Evolutionary conservation across 1,140 invertebrate genomes (phyloP).

Genomic region (Latrodectus geometricus): DNA sequence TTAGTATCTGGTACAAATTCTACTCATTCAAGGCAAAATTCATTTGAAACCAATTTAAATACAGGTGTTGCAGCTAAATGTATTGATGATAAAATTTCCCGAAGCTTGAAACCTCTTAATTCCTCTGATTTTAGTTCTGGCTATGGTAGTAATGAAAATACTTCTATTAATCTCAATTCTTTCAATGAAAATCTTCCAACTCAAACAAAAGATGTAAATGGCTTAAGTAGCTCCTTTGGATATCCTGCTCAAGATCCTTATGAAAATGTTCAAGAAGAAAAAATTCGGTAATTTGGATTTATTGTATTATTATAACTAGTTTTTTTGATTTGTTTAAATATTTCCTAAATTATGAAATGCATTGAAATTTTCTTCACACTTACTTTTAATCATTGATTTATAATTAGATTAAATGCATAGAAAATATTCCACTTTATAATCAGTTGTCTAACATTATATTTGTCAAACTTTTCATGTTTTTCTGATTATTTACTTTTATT

Average conservation of each 20-base stretch:
- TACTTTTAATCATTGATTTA: too few species aligned
- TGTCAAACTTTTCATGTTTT: too few species aligned
- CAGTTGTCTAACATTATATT: too few species aligned
- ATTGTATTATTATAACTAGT: not conserved
- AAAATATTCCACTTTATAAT: too few species aligned
- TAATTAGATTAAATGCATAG: too few species aligned
- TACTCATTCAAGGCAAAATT: conserved; percentile 32
- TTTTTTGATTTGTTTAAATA: not conserved
- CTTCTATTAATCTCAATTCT: not conserved
- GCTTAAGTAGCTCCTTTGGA: not conserved
- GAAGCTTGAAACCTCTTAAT: conserved; percentile 6
- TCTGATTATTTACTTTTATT: too few species aligned
- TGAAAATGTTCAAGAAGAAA: conserved; percentile 29
- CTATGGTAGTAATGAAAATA: not conserved
- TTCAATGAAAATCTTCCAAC: conserved; percentile 20
- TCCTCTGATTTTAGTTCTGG: not conserved
- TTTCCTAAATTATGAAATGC: too few species aligned
- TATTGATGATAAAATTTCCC: conserved; percentile 26
- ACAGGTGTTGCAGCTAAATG: not conserved
- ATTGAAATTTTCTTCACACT: too few species aligned
- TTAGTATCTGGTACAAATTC: not conserved
- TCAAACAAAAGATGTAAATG: not conserved
- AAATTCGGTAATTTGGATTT: conserved; percentile 6
- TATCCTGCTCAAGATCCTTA: conserved; percentile 18
- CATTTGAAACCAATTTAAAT: not conserved